A percentile compares a stretch with the other conserved stretches of the same genome.
Evolutionary conservation across 2,113 vertebrate genomes (phyloP).

Genomic region (Tenebrosternarchus preto): DNA sequence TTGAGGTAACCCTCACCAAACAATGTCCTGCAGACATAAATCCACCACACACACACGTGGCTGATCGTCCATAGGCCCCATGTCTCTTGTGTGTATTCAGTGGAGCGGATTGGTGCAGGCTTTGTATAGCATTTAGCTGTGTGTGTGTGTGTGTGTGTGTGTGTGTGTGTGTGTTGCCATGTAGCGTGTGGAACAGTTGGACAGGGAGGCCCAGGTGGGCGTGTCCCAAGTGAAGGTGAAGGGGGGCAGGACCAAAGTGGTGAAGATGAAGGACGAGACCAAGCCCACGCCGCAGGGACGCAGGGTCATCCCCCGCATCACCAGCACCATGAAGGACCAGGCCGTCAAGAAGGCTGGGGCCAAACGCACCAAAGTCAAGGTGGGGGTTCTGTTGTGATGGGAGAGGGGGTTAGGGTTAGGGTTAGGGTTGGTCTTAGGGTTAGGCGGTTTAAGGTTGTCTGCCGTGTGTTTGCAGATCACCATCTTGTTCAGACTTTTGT

Average conservation of each 20-base stretch:
- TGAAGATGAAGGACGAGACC: constrained; percentile 82
- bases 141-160: background rate
- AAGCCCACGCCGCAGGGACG: constrained; percentile 85
- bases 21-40: background rate
- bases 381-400: too few relatives aligned
- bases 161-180: background rate
- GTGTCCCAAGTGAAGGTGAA: constrained; percentile 75
- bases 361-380: constrained; percentile 82
- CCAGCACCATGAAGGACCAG: constrained; percentile 89
- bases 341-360: constrained; percentile 81
- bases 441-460: too few relatives aligned
- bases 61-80: too few relatives aligned
- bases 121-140: background rate
- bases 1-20: constrained; percentile 73
- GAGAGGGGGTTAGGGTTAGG: too few relatives aligned
- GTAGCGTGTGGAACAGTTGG: constrained; percentile 81
- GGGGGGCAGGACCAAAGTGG: constrained; percentile 72
- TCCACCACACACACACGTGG: too few relatives aligned
- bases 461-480: too few relatives aligned
- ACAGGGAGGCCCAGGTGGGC: constrained; percentile 66
- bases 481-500: too few relatives aligned
- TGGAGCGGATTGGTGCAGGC: too few relatives aligned
- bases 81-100: too few relatives aligned
- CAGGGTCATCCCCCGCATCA: constrained; percentile 85
- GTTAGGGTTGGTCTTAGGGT: too few relatives aligned